Conservation (phyloP, 2,888 invertebrate genomes). For the Abrostola tripartita region DNA sequence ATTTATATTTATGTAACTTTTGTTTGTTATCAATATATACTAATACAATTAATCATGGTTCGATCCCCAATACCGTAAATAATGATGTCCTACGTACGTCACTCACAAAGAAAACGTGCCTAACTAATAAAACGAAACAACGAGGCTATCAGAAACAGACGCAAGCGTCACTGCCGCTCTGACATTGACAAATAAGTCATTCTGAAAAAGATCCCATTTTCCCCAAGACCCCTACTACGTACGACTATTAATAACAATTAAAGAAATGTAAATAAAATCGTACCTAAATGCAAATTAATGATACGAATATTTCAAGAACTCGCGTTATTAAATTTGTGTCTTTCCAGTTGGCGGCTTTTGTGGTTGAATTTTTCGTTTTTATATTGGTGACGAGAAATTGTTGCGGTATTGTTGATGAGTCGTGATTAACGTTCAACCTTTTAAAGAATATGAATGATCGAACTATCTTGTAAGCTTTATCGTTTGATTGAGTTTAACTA, state of each 20-base stretch:
- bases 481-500: too few relatives aligned
- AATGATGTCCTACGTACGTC: conserved; percentile 52
- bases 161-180: conserved; percentile 74
- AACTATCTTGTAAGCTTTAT: too few relatives aligned
- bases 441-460: too few relatives aligned
- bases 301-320: conserved; percentile 46
- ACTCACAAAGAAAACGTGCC: conserved; percentile 66
- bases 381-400: conserved; percentile 16
- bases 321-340: conserved; percentile 49
- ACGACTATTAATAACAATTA: conserved; percentile 66
- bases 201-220: conserved; percentile 80
- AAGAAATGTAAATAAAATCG: conserved; percentile 49
- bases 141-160: conserved; percentile 80
- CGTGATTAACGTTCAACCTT: conserved; percentile 1
- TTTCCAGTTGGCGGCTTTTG: conserved; percentile 24
- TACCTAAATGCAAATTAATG: conserved; percentile 57
- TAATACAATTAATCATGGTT: background rate
- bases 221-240: conserved; percentile 74
- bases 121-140: conserved; percentile 81
- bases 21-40: background rate
- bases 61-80: conserved; percentile 39
- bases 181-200: conserved; percentile 84
- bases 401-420: background rate
- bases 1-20: too few relatives aligned
- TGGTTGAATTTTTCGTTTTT: conserved; percentile 3